Conservation (phyloP, 2,797 vertebrate genomes). For the Odontamblyopus lacepedii region DNA sequence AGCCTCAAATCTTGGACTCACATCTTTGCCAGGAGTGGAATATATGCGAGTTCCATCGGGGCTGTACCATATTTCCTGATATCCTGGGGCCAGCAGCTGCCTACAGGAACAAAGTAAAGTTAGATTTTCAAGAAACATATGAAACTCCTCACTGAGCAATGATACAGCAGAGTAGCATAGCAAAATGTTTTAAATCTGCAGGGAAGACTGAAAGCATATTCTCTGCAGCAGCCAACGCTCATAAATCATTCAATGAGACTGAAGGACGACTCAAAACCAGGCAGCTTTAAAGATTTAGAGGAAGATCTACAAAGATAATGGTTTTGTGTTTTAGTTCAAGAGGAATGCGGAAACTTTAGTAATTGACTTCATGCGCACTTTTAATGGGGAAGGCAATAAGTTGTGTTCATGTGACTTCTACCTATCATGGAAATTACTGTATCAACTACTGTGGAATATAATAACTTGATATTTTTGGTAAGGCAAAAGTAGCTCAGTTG, state of each 20-base stretch:
- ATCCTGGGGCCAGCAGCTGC: conserved; percentile 87
- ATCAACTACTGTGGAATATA: too few relatives aligned
- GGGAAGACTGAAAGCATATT: conserved; percentile 18
- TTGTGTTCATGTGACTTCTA: conserved; percentile 19
- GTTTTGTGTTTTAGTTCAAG: conserved; percentile 2
- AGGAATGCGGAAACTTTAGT: conserved; percentile 20
- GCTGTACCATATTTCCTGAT: conserved; percentile 89
- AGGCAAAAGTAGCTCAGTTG: too few relatives aligned
- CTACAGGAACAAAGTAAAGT: conserved; percentile 64
- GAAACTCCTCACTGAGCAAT: conserved; percentile 13
- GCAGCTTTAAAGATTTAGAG: conserved; percentile 51
- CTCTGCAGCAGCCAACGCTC: conserved; percentile 38
- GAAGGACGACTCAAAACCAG: conserved; percentile 37
- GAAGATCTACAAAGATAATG: conserved; percentile 31
- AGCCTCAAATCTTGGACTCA: conserved; percentile 70
- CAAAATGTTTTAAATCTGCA: conserved; percentile 18
- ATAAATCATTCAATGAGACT: conserved; percentile 62
- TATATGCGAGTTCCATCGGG: conserved; percentile 76
- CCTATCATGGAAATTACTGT: not conserved
- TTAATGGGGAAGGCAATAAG: not conserved
- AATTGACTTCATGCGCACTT: conserved; percentile 31
- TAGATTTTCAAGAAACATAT: conserved; percentile 23
- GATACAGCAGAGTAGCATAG: conserved; percentile 5
- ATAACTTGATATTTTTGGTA: too few relatives aligned
- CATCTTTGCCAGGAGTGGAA: conserved; percentile 72